Evolutionary conservation across 2,888 invertebrate genomes (phyloP).

Genomic region (Drosophila pseudotakahashii): DNA sequence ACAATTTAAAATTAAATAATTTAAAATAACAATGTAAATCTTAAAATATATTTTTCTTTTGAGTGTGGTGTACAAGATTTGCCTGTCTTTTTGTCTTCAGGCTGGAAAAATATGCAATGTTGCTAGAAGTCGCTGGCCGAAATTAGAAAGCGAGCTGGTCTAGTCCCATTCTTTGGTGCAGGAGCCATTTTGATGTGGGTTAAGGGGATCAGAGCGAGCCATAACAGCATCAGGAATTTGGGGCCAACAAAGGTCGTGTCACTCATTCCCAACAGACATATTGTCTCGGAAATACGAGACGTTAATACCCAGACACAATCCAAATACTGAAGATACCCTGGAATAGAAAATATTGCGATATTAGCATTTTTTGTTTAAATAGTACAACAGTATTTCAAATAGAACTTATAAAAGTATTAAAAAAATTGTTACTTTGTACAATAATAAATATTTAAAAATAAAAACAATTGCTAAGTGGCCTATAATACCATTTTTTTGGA

Average conservation of each 20-base stretch:
- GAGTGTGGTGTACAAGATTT: constrained; percentile 8
- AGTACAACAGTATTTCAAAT: no score
- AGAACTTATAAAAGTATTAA: no score
- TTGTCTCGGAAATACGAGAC: constrained; percentile 48
- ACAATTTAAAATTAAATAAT: no score
- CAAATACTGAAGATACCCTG: neutral
- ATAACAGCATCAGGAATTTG: constrained; percentile 28
- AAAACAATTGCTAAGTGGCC: no score
- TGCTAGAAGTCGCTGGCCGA: constrained; percentile 38
- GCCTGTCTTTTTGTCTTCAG: constrained; percentile 13
- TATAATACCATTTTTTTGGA: no score
- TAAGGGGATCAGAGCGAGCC: constrained; percentile 29
- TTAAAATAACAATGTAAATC: neutral
- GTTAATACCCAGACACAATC: constrained; percentile 2
- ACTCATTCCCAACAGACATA: constrained; percentile 49
- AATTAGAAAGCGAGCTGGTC: constrained; percentile 39
- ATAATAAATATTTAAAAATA: no score
- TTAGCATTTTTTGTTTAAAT: no score
- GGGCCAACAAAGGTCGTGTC: constrained; percentile 48
- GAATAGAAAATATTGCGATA: neutral
- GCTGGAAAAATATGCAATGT: constrained; percentile 63
- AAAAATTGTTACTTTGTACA: no score
- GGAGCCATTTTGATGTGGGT: constrained; percentile 40
- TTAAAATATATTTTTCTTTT: neutral
- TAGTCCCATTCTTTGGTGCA: constrained; percentile 18